Evolutionary conservation across 2,888 invertebrate species (phyloP).

Genomic region (Muschampia plurimacula): DNA sequence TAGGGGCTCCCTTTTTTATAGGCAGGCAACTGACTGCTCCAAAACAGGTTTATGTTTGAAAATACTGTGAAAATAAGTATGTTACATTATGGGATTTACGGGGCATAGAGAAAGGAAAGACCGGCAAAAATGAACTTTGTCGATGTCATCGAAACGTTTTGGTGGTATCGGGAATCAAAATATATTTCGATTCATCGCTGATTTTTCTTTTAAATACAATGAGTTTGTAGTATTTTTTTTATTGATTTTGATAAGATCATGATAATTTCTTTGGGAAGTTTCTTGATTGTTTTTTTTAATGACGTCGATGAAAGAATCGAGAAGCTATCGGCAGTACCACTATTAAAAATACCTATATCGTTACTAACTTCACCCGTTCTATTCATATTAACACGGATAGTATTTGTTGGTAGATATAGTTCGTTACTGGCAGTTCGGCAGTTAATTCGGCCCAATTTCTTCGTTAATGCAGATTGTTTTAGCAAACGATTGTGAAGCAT

Average conservation of each 20-base stretch:
- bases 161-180: not conserved
- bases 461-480: conserved; percentile 10
- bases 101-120: not conserved
- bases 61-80: not conserved
- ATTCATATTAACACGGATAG: not conserved
- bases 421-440: not conserved
- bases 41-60: conserved; percentile 12
- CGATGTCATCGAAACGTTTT: not conserved
- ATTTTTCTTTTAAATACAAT: not conserved
- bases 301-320: no score
- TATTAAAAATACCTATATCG: no score
- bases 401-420: not conserved
- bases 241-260: not conserved
- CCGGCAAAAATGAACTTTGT: not conserved
- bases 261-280: not conserved
- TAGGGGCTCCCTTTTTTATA: conserved; percentile 3
- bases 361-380: no score
- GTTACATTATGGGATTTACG: not conserved
- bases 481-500: not conserved
- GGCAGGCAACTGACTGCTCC: not conserved
- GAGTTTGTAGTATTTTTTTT: no score
- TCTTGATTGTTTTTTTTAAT: not conserved
- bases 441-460: conserved; percentile 12
- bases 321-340: not conserved
- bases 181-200: not conserved